A percentile compares a stretch with the other conserved stretches of the same genome.
phyloP scores from a whole-genome alignment of 2,888 invertebrate genomes.

The Lordiphosa andalusiaca region DNA sequence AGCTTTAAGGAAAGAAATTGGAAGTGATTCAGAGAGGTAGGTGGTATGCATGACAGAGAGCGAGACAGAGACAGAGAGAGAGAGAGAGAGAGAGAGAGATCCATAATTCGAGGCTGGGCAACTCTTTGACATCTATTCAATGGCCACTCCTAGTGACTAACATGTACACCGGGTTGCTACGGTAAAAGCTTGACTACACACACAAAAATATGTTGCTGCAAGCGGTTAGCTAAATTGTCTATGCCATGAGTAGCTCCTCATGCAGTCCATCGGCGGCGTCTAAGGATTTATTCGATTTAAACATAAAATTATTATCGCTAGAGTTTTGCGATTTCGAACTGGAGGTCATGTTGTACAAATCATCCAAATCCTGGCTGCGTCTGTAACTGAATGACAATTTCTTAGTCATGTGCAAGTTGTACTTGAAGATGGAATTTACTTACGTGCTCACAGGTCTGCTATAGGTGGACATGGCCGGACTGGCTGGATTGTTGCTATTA shows the following conservation, averaged over 20 bases:
- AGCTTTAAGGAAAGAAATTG: too few relatives aligned
- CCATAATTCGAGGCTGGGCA: conserved; percentile 10
- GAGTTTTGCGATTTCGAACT: conserved; percentile 79
- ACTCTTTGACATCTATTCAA: not conserved
- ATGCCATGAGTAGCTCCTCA: conserved; percentile 75
- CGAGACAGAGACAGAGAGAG: not conserved
- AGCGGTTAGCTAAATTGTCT: conserved; percentile 29
- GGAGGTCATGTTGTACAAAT: conserved; percentile 80
- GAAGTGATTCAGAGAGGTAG: too few relatives aligned
- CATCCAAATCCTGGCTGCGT: conserved; percentile 82
- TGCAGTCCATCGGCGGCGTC: conserved; percentile 67
- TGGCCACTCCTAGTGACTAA: conserved; percentile 4
- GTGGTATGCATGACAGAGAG: too few relatives aligned
- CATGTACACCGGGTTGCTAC: conserved; percentile 8
- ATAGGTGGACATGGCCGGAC: conserved; percentile 78
- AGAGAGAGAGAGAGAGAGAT: not conserved
- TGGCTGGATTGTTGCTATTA: conserved; percentile 76
- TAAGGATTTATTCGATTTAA: conserved; percentile 73
- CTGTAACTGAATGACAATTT: conserved; percentile 74
- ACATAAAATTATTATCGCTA: conserved; percentile 56
- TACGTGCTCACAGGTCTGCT: conserved; percentile 82
- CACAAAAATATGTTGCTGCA: not conserved
- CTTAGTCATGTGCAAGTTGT: too few relatives aligned
- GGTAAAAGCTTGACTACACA: not conserved
- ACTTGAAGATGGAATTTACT: conserved; percentile 18